Conservation (phyloP, 2,888 invertebrate species). For the Epistrophe grossulariae region DNA sequence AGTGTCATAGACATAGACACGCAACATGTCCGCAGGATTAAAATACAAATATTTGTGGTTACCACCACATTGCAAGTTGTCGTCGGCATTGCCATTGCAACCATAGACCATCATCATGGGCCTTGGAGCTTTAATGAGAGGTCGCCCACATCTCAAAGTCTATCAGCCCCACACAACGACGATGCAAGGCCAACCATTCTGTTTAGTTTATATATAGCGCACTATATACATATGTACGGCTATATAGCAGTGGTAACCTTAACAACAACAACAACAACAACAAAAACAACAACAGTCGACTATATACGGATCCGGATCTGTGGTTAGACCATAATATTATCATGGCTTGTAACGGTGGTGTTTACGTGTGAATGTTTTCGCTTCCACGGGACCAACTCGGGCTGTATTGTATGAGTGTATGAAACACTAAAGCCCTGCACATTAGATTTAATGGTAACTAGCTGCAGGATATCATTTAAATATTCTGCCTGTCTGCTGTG, state of each 20-base stretch:
- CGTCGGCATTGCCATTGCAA: constrained; percentile 33
- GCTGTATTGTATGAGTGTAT: constrained; percentile 5
- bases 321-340: constrained; percentile 68
- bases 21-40: constrained; percentile 68
- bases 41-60: constrained; percentile 69
- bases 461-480: constrained; percentile 75
- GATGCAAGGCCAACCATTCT: constrained; percentile 14
- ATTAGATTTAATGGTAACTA: constrained; percentile 74
- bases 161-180: constrained; percentile 44
- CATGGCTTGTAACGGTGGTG: constrained; percentile 69
- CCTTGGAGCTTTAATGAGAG: constrained; percentile 50
- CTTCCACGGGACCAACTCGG: constrained; percentile 57
- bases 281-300: constrained; percentile 19
- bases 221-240: not conserved
- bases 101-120: constrained; percentile 21
- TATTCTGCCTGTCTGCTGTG: constrained; percentile 61
- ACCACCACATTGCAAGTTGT: constrained; percentile 53
- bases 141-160: constrained; percentile 63
- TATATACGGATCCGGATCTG: constrained; percentile 25
- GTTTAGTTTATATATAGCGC: not conserved
- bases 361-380: constrained; percentile 75
- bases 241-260: constrained; percentile 21
- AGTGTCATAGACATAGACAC: constrained; percentile 33
- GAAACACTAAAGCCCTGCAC: constrained; percentile 47
- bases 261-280: not conserved